Conservation (phyloP, 1,140 invertebrate genomes). For the Hypothenemus hampei region DNA sequence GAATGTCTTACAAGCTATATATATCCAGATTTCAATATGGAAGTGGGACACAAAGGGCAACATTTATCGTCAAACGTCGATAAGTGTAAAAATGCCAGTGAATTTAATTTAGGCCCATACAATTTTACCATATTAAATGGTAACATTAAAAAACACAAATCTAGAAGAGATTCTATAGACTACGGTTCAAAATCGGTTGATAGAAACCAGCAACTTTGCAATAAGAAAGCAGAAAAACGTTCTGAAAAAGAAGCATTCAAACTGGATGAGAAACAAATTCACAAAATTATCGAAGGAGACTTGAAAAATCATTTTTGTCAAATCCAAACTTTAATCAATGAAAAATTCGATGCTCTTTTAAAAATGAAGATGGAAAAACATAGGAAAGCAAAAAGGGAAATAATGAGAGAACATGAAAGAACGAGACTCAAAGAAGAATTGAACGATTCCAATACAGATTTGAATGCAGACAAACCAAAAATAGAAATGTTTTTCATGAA, state of each 20-base stretch:
- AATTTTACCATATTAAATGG: too few species aligned
- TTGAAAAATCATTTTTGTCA: conserved; percentile 25
- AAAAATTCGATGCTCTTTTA: conserved; percentile 21
- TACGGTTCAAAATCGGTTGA: not conserved
- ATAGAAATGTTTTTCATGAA: not conserved
- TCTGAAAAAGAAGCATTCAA: not conserved
- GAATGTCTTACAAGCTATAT: too few species aligned
- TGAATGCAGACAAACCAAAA: conserved; percentile 1
- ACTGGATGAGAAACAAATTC: conserved; percentile 10
- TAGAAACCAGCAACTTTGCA: not conserved
- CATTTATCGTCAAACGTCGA: too few species aligned
- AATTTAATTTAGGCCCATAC: too few species aligned
- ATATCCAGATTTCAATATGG: too few species aligned
- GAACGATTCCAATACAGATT: conserved; percentile 11
- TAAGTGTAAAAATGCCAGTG: too few species aligned
- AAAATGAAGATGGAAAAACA: conserved; percentile 1
- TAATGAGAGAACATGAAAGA: not conserved
- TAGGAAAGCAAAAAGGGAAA: not conserved
- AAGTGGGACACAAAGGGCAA: too few species aligned
- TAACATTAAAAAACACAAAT: not conserved
- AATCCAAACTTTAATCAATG: conserved; percentile 25
- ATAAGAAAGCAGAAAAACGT: not conserved
- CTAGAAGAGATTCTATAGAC: not conserved
- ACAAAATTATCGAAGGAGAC: conserved; percentile 25
- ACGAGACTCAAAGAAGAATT: conserved; percentile 9